Evolutionary conservation across 2,113 vertebrate genomes (phyloP), one percentile per base, ranked within the genome.

Genomic region (Neoarius graeffei): DNA sequence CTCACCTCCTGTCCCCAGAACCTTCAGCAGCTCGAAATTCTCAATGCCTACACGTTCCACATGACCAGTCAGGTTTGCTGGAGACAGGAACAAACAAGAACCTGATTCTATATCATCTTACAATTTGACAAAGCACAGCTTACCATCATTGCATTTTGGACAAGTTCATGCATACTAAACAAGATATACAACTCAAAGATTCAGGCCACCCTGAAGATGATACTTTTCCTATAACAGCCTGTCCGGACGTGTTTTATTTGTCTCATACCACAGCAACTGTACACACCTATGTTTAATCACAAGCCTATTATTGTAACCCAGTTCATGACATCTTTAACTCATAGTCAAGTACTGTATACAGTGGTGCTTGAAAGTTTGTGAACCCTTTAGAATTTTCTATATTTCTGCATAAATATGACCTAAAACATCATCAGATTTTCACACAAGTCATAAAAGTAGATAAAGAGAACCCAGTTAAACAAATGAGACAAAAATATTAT

Each of bases 1-100:
- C 97, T 97, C 94, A 99, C 98, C 98, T 95, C 98, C 98, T 83
- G 98, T 99, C 92, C 98, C 98, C 90, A 99, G 94, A 87, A 99
- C 98, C 92, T 98, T 99, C 84, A 99, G 92, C 1, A 99, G 96
- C 92, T 99, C 98, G 84, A 99, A 99, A 94, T 99, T 99, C 95
- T 99, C 97, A 90, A 99, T 99, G 90, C 98, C 98, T 91, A 99
- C 98, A 89, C 97, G 97, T 94, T 99, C 98, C 59, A 97, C 94
- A 71, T 99, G 97, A 90, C 98, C 98, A 23, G 98, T 99, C 94
- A 99, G 94, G 93, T 99, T 99, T 90, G 98, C 98, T 99, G 94
- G 88, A 88, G 88, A 92, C 48, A 86, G 19, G 66, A 85, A 87
- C 85, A 89, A 69, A 89, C 56, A 87, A 91, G 9, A 67, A 60